Conservation (phyloP, 2,888 invertebrate species). For the Marronus borbonicus region DNA sequence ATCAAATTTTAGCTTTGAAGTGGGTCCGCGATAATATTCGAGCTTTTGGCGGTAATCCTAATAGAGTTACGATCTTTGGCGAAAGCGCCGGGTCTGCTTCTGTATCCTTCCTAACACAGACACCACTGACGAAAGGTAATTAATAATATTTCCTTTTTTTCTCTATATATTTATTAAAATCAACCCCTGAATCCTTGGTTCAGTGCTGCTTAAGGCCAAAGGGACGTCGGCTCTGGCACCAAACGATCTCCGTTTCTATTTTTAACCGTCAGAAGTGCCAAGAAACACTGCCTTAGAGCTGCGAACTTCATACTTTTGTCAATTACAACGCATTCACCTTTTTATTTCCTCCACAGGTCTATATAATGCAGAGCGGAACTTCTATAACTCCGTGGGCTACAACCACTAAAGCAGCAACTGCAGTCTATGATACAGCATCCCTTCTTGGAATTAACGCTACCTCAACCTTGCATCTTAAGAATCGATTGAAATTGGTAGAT, state of each 20-base stretch:
- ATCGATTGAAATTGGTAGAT: slow-evolving; percentile 48
- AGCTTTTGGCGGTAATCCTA: slow-evolving; percentile 49
- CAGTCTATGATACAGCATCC: slow-evolving; percentile 54
- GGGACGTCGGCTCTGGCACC: too few relatives aligned
- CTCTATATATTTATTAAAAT: too few relatives aligned
- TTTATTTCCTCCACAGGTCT: slow-evolving; percentile 18
- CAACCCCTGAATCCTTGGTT: too few relatives aligned
- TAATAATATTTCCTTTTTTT: neutral
- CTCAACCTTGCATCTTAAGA: slow-evolving; percentile 51
- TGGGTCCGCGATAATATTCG: slow-evolving; percentile 49
- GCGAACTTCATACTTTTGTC: too few relatives aligned
- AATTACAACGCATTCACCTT: neutral
- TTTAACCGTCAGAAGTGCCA: too few relatives aligned
- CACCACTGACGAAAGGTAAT: slow-evolving; percentile 44
- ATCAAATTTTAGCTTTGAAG: slow-evolving; percentile 47
- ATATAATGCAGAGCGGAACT: slow-evolving; percentile 48
- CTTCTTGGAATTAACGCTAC: slow-evolving; percentile 32
- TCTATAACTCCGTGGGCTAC: slow-evolving; percentile 31
- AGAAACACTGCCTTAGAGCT: too few relatives aligned
- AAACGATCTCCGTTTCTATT: too few relatives aligned
- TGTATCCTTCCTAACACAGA: slow-evolving; percentile 30
- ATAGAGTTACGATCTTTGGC: slow-evolving; percentile 47
- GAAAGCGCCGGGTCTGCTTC: slow-evolving; percentile 44
- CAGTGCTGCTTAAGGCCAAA: too few relatives aligned
- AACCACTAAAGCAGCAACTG: slow-evolving; percentile 50